Evolutionary conservation across 2,113 vertebrate genomes (phyloP).

Genomic region (Blennius ocellaris): DNA sequence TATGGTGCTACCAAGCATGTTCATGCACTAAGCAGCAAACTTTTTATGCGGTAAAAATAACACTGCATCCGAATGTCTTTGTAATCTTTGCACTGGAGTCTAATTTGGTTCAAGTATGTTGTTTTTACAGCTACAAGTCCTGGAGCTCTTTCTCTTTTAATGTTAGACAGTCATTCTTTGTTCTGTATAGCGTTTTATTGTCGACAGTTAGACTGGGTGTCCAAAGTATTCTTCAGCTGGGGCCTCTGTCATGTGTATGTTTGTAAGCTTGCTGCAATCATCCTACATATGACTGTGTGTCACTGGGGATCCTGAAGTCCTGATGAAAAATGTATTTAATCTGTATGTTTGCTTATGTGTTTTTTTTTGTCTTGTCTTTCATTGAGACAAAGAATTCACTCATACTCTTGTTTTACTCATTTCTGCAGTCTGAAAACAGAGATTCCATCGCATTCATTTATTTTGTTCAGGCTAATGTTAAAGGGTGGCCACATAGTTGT

Average conservation of each 20-base stretch:
- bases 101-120: neutral
- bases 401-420: too few relatives aligned
- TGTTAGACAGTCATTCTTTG: neutral
- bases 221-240: neutral
- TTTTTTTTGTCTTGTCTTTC: neutral
- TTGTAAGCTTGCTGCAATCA: slow-evolving; percentile 27
- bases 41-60: neutral
- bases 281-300: slow-evolving; percentile 38
- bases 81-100: neutral
- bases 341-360: neutral
- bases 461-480: too few relatives aligned
- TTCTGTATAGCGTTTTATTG: slow-evolving; percentile 11
- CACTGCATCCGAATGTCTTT: neutral
- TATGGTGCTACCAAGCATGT: neutral
- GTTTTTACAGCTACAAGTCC: neutral
- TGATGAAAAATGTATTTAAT: slow-evolving; percentile 53
- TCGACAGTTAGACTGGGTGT: neutral
- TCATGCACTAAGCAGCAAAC: slow-evolving; percentile 5
- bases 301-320: slow-evolving; percentile 14
- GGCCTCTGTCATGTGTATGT: slow-evolving; percentile 25
- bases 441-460: too few relatives aligned
- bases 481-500: too few relatives aligned
- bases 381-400: too few relatives aligned
- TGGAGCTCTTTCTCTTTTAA: neutral
- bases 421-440: too few relatives aligned